Percentiles rank a stretch among this genome's conserved stretches.
Conservation (phyloP, 1,140 invertebrate genomes). For the Calliphora vicina region DNA sequence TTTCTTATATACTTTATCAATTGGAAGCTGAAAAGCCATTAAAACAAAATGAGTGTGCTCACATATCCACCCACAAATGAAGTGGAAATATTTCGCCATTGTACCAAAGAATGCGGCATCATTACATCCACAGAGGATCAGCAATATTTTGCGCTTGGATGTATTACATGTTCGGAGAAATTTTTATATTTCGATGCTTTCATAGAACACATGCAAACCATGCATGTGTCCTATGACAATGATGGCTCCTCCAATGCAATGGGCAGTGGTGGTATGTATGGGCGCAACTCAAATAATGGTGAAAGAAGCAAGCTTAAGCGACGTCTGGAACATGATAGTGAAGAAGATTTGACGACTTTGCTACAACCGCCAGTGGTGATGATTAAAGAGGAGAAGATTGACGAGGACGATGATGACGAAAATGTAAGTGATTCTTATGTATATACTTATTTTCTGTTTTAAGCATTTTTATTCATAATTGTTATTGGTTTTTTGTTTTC, state of each 20-base stretch:
- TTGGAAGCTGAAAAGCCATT: conserved; percentile 1
- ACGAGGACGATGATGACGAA: conserved; percentile 22
- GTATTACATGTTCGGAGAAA: conserved; percentile 54
- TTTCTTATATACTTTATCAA: neutral
- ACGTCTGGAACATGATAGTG: neutral
- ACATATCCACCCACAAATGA: conserved; percentile 61
- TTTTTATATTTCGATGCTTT: conserved; percentile 61
- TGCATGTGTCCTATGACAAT: conserved; percentile 40
- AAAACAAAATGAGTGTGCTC: conserved; percentile 54
- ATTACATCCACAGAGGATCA: conserved; percentile 60
- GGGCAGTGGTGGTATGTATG: neutral
- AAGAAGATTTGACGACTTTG: conserved; percentile 50
- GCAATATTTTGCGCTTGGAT: conserved; percentile 57
- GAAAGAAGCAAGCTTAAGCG: neutral
- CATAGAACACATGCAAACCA: conserved; percentile 58
- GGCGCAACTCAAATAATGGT: neutral
- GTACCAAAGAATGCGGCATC: conserved; percentile 59
- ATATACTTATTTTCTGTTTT: neutral
- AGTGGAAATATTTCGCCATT: conserved; percentile 57
- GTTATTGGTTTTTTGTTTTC: neutral
- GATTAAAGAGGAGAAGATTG: conserved; percentile 47
- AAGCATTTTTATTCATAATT: neutral
- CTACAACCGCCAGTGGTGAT: conserved; percentile 59
- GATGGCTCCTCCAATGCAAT: no score
- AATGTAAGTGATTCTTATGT: neutral